Percentiles rank a stretch among this genome's conserved stretches.
Conservation (phyloP, 2,113 vertebrate species). For the Engystomops pustulosus region DNA sequence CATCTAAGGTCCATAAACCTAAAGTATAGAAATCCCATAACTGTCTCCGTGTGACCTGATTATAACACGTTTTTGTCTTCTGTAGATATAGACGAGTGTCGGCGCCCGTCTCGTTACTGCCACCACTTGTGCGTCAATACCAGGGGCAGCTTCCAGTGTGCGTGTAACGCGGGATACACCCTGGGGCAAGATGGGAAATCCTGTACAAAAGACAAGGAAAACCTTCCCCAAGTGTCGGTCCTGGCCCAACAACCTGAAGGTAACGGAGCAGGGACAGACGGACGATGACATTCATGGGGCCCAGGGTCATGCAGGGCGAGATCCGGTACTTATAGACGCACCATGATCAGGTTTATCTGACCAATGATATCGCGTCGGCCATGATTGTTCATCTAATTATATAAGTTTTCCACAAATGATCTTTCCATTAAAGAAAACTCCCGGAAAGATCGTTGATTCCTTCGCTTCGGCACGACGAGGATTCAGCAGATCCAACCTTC, state of each 20-base stretch:
- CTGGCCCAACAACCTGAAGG: slow-evolving; percentile 61
- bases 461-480: no score
- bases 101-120: slow-evolving; percentile 57
- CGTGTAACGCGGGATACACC: slow-evolving; percentile 62
- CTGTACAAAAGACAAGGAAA: slow-evolving; percentile 50
- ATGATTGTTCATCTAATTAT: no score
- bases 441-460: no score
- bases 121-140: slow-evolving; percentile 67
- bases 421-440: no score
- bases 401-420: no score
- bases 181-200: slow-evolving; percentile 60
- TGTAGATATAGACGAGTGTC: slow-evolving; percentile 71
- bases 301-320: no score
- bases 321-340: no score
- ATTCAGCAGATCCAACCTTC: no score
- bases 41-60: not conserved
- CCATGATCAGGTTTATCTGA: no score
- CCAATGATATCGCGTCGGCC: no score
- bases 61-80: not conserved
- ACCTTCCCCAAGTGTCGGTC: not conserved
- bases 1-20: no score
- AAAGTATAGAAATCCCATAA: not conserved
- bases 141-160: slow-evolving; percentile 66
- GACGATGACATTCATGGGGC: no score
- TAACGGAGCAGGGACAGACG: not conserved